Percentiles rank a stretch among this genome's conserved stretches.
Conservation (phyloP, 2,113 vertebrate genomes). For the Psephotus haematonotus region DNA sequence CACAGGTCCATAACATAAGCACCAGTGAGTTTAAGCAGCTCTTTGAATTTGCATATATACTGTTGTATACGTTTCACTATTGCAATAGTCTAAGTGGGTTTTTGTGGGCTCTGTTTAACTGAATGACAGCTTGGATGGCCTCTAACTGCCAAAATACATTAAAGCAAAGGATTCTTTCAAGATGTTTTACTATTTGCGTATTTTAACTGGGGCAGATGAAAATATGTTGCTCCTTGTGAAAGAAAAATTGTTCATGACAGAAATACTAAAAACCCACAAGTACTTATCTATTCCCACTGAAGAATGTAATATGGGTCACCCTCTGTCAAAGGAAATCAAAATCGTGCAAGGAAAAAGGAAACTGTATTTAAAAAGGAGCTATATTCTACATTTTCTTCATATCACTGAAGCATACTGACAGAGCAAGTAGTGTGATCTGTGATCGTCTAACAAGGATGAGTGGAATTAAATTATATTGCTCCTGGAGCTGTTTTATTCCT, state of each 20-base stretch:
- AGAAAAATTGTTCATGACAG: not conserved
- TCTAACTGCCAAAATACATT: not conserved
- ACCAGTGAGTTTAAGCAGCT: not conserved
- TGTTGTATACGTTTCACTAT: not conserved
- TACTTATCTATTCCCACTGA: conserved; percentile 2
- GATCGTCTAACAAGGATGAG: not conserved
- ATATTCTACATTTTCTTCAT: not conserved
- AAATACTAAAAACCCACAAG: not conserved
- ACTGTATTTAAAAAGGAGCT: not conserved
- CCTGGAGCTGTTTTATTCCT: not conserved
- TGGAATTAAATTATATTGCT: not conserved
- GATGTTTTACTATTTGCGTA: not conserved
- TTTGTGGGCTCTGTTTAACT: not conserved
- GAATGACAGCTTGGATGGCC: not conserved
- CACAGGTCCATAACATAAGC: not conserved
- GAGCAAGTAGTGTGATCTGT: not conserved
- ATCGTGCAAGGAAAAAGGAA: not conserved
- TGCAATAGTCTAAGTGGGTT: not conserved
- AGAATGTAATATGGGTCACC: not conserved
- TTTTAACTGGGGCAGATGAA: conserved; percentile 1
- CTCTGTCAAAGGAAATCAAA: not conserved
- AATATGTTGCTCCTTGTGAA: not conserved
- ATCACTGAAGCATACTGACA: not conserved
- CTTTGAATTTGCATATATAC: not conserved
- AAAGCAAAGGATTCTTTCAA: not conserved